These are phyloP conservation scores for Radopholus similis DNA, from an alignment of 1,140 invertebrate species.

Conservation along the genomic window DNA sequence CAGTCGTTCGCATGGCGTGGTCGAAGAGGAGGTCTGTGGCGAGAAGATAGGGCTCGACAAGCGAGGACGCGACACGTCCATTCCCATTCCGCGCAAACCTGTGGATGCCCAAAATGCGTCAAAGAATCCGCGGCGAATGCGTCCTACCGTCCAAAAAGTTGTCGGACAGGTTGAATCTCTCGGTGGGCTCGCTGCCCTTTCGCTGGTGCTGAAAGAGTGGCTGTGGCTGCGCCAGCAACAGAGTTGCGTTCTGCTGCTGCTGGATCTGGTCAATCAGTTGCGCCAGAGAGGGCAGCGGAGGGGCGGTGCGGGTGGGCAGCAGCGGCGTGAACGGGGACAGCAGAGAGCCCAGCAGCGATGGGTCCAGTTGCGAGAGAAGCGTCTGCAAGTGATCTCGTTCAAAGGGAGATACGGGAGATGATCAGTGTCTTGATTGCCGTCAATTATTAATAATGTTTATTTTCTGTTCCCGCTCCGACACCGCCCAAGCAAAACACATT, in stretches of 20 bases:
- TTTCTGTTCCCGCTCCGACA: no score
- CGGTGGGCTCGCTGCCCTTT: background rate
- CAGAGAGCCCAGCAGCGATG: background rate
- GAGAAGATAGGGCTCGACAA: background rate
- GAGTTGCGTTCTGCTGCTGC: background rate
- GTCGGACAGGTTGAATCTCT: background rate
- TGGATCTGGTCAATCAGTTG: slow-evolving; percentile 1
- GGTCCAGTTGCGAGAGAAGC: background rate
- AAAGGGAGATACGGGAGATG: background rate
- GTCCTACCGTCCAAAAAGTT: no score
- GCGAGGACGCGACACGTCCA: background rate
- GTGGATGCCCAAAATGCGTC: no score
- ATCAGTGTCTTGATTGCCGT: background rate
- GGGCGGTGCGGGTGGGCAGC: background rate
- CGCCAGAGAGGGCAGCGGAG: background rate
- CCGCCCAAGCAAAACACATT: no score
- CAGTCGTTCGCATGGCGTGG: slow-evolving; percentile 10
- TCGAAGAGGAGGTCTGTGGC: background rate
- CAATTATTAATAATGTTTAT: no score
- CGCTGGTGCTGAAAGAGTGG: background rate
- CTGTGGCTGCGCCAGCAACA: background rate
- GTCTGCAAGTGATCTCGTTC: background rate
- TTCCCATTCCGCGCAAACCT: background rate
- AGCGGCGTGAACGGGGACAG: background rate
- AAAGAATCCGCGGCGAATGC: background rate